A percentile compares a stretch with the other conserved stretches of the same genome.
Conservation (phyloP, 2,797 vertebrate genomes). For the Microctenopoma lineatum region DNA sequence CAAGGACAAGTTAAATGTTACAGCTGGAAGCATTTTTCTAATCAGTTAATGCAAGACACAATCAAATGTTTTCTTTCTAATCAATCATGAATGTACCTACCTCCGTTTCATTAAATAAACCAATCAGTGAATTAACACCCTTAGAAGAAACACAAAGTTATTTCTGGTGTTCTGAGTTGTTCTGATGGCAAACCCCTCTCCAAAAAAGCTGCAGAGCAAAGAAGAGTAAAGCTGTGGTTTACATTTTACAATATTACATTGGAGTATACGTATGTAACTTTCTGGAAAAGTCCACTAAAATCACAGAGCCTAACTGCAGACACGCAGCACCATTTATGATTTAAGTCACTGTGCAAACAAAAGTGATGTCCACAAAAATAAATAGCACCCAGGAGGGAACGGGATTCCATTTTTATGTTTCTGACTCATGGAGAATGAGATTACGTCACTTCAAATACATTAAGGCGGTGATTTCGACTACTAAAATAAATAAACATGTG, state of each 20-base stretch:
- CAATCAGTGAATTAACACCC: neutral
- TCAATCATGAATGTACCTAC: neutral
- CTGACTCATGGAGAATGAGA: constrained; percentile 16
- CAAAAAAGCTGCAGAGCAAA: neutral
- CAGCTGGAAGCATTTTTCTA: neutral
- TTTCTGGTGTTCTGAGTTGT: neutral
- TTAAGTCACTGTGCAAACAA: constrained; percentile 9
- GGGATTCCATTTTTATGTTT: constrained; percentile 3
- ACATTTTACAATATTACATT: neutral
- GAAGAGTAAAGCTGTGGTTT: neutral
- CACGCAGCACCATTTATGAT: neutral
- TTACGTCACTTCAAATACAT: constrained; percentile 15
- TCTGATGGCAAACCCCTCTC: neutral
- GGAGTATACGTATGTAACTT: neutral
- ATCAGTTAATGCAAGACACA: neutral
- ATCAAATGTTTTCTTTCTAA: neutral
- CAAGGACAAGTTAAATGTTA: neutral
- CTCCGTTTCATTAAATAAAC: neutral
- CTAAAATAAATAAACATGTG: constrained; percentile 8
- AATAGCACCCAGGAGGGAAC: constrained; percentile 10
- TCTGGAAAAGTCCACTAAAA: neutral
- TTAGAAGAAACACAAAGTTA: neutral
- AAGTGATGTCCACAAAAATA: constrained; percentile 12
- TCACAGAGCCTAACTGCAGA: neutral
- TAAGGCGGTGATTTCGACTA: constrained; percentile 3